Evolutionary conservation across 1,140 invertebrate genomes (phyloP), one percentile per base, ranked within the genome.

Genomic region (Ylistrum balloti): DNA sequence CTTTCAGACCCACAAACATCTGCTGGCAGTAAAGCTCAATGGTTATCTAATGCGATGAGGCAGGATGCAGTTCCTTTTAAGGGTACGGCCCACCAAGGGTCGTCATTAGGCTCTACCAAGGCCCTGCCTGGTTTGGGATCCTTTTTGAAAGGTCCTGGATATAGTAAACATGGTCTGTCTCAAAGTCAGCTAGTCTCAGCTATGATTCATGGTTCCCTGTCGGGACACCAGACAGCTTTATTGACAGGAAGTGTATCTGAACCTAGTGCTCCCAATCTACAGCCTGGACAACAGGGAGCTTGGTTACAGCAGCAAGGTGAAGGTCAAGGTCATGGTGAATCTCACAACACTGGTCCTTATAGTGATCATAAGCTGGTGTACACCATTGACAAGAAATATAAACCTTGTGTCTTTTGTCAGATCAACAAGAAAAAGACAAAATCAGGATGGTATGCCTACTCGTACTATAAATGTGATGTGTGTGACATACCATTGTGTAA

Each of bases 371-470:
- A 45, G 28, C 33, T 90, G 33, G 89, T 90, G 28, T 34, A 89
- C 17, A 91, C 91, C 9, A 89, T 86, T 28, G 91, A 88, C 28
- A 88, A 85, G 38, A 91, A 91, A 88, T 90, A 91, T 33, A 91
- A 91, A 87, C 89, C 89, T 10, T 90, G 91, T 89, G 91, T 90
- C 20, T 88, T 90, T 86, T 91, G 91, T 87, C 91, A 90, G 41
- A 91, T 91, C 2, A 86, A 91, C 41, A 91, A 91, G 41, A 87
- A 88, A 33, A 91, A 91, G 88, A 91, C 91, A 22, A 91, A 91
- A 32, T 88, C 86, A 22, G 91, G 91, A 0, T 91, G 91, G 91
- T 91, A 91, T 33, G 89, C 90, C 33, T 91, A 91, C 34, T 88
- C 91, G 0, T 90, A 90, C 48, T 91, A 90, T 33, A 91, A 90